Base-by-base conservation (phyloP, 1,140 invertebrate species). In the Cydia fagiglandana region DNA sequence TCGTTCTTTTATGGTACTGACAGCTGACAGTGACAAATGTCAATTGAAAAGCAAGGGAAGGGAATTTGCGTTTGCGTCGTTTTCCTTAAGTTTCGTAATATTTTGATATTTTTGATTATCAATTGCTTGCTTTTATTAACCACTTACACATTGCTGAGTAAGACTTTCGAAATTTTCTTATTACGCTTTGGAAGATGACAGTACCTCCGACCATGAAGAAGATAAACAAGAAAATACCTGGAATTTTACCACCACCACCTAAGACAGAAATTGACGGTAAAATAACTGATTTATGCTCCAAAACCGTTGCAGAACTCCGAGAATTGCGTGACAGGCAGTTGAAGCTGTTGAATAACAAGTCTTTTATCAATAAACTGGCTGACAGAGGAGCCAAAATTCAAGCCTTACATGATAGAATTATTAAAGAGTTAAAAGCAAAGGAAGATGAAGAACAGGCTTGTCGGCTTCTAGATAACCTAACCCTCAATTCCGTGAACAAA, bases 321-420 rank as follows among this genome's bases (percentile, higher is more conserved):
- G 91, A 92, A 66, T 81, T 92, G 28, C 82, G 84, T 34, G 86
- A 91, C 73, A 79, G 91, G 38, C 89, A 92, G 74, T 38, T 82
- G 15, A 92, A 92, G 80, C 81, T 92, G 24, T 66, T 92, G 56
- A 87, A 87, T 70, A 91, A 91, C 74, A 93, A 92, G 75, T 24
- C 77, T 28, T 93, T 93, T 78, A 86, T 93, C 68, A 92, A 83
- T 5, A 95, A 94, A 80, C 85, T 96, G 76, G 93, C 95, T 0
- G 96, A 96, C 78, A 96, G 96, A 88, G 96, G 96, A 9, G 92
- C 94, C 70, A 96, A 94, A 86, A 94, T 96, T 50, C 88, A 91
- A 78, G 83, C 87, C 20, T 94, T 95, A 30, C 88, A 93, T 66
- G 88, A 94, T 5, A 94, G 94, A 80, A 83, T 96, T 76, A 70